Conservation (phyloP, 2,888 invertebrate species). For the Scaptomyza cyrtandrae region DNA sequence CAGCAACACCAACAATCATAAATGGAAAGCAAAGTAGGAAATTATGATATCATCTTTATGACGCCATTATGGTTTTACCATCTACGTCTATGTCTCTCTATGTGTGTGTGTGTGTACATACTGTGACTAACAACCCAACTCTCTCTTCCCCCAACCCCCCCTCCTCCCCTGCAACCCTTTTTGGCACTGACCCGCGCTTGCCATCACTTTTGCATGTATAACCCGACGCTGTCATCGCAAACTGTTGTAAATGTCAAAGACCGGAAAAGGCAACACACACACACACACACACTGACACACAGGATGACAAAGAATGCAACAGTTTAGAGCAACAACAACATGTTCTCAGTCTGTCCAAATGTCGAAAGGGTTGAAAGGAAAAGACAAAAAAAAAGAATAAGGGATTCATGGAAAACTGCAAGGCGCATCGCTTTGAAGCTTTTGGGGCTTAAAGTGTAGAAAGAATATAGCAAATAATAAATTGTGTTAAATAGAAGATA, state of each 20-base stretch:
- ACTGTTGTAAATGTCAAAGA: conserved; percentile 76
- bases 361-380: conserved; percentile 13
- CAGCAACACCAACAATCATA: conserved; percentile 32
- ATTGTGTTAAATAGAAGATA: no score
- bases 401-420: conserved; percentile 7
- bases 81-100: conserved; percentile 10
- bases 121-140: conserved; percentile 58
- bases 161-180: no score
- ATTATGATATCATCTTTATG: conserved; percentile 76
- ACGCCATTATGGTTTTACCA: conserved; percentile 71
- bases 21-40: conserved; percentile 72
- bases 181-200: conserved; percentile 5
- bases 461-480: not conserved
- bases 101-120: conserved; percentile 35
- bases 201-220: not conserved
- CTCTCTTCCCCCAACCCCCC: not conserved
- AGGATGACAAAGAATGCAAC: conserved; percentile 63
- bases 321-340: conserved; percentile 60
- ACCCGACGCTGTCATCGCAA: conserved; percentile 48
- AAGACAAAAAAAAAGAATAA: no score
- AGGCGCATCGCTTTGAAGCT: not conserved
- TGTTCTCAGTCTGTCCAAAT: conserved; percentile 49
- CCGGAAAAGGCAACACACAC: conserved; percentile 61
- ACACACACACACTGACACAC: conserved; percentile 4
- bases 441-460: not conserved